Conservation (phyloP, 2,888 invertebrate species). For the Chorisops tibialis region DNA sequence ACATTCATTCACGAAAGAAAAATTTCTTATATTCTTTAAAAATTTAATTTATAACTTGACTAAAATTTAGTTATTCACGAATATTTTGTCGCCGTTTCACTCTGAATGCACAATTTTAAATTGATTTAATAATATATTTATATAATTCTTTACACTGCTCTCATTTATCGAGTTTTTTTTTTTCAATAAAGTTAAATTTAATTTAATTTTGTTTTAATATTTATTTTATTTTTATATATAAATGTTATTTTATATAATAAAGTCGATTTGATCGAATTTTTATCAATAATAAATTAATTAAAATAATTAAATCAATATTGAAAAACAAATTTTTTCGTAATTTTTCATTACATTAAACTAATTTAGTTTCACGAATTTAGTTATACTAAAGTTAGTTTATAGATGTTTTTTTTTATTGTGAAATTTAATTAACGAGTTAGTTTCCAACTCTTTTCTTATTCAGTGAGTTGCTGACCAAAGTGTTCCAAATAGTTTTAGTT, state of each 20-base stretch:
- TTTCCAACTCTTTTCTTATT: no score
- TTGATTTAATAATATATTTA: slow-evolving; percentile 4
- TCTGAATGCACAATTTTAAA: slow-evolving; percentile 23
- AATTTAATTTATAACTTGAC: neutral
- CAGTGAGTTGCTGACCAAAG: no score
- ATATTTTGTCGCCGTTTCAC: neutral
- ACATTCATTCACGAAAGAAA: slow-evolving; percentile 30
- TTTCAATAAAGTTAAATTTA: neutral
- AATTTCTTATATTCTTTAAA: slow-evolving; percentile 16
- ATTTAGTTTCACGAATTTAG: no score
- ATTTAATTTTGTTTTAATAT: neutral
- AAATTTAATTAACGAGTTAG: neutral
- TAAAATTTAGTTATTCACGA: slow-evolving; percentile 2
- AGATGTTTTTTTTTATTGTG: neutral
- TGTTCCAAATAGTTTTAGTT: no score
- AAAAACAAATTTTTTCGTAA: no score
- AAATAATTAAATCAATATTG: no score
- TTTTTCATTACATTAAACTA: no score
- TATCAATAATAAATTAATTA: no score
- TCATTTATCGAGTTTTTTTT: neutral
- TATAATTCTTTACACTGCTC: neutral
- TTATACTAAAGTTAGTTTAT: neutral
- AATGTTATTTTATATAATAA: slow-evolving; percentile 11
- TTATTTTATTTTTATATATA: neutral
- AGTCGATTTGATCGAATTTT: slow-evolving; percentile 16